Conservation (phyloP, 2,888 invertebrate genomes). For the Tigriopus californicus region DNA sequence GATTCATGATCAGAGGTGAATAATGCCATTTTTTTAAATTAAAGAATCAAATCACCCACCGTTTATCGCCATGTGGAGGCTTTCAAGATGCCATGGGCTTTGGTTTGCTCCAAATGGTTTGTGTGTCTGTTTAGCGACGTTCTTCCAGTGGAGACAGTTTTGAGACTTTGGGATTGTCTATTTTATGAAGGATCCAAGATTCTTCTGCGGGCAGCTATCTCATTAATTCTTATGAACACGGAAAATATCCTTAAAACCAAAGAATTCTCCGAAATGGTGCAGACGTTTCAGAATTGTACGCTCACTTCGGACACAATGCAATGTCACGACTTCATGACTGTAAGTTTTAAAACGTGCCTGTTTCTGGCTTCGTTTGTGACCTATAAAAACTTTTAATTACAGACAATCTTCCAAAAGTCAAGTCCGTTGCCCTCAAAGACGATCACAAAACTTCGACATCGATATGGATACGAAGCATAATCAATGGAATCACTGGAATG, state of each 20-base stretch:
- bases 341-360: constrained; percentile 26
- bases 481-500: too few species aligned
- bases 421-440: too few species aligned
- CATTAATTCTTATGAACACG: constrained; percentile 42
- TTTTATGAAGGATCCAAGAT: constrained; percentile 88
- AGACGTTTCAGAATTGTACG: constrained; percentile 61
- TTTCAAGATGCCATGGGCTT: constrained; percentile 68
- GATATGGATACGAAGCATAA: too few species aligned
- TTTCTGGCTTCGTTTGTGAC: too few species aligned
- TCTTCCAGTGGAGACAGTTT: constrained; percentile 73
- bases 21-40: too few species aligned
- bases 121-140: constrained; percentile 85
- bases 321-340: constrained; percentile 77
- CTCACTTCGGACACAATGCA: constrained; percentile 55
- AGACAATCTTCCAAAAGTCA: too few species aligned
- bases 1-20: constrained; percentile 19
- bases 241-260: constrained; percentile 46
- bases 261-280: constrained; percentile 60
- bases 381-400: too few species aligned
- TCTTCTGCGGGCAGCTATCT: constrained; percentile 67
- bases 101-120: constrained; percentile 87
- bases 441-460: too few species aligned
- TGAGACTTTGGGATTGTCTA: constrained; percentile 86
- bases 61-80: constrained; percentile 59
- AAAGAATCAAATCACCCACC: constrained; percentile 53